Evolutionary conservation across 2,888 invertebrate species (phyloP), one percentile per base, ranked within the genome.

Genomic region (Eumerus sabulonum): DNA sequence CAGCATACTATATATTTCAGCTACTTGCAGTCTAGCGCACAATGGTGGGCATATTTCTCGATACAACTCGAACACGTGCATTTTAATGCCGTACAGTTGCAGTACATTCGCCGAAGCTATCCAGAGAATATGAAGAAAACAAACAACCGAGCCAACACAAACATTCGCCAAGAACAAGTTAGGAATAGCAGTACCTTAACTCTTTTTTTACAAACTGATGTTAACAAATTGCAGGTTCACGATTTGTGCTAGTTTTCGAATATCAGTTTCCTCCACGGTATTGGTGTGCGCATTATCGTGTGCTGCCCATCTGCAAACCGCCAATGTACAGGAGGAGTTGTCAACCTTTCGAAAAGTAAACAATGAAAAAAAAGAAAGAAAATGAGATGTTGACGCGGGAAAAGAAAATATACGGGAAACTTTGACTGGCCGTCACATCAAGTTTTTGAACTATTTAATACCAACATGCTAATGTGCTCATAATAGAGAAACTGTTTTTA

Each of bases 221-320:
- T 53, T 60, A 64, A 73, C 72, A 73, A 73, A 73, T 73, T 73
- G 72, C 59, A 53, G 59, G 64, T 60, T 73, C 72, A 73, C 72
- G 72, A 72, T 73, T 73, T 73, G 72, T 73, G 64, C 72, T 59
- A 73, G 72, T 66, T 72, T 59, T 19, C 40, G 47, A 40, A 40
- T n/a, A 38, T 47, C 50, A 44, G 35, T 45, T 53, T 66, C 53
- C 40, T 42, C 36, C 47, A 42, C n/a, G 36, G 47, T 36, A n/a
- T 56, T 66, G 9, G 17, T 48, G 19, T 56, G 19, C 12, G 27
- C 42, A 44, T 48, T 48, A 56, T 71, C 62, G 62, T 71, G 71
- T 62, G 60, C 71, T 71, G 62, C 56, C 71, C 54, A 71, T 62
- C 59, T 53, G 47, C 54, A 51, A 59, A 27, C 35, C 9, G 11